Base-by-base conservation (phyloP, 2,888 invertebrate species). In the Drosophila mettleri region DNA sequence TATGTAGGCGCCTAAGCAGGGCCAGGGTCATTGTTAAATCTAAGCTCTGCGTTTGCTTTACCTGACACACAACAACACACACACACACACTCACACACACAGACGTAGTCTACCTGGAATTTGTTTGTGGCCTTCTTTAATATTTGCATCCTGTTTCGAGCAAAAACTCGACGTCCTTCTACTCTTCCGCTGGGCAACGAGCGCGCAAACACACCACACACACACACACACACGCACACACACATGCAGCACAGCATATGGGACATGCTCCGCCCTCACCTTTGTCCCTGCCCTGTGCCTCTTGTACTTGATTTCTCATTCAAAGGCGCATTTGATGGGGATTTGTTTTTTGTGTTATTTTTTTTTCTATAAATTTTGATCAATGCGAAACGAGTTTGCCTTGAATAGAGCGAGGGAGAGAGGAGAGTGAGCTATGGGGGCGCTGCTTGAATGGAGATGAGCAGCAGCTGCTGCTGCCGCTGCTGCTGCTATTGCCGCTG, bases 231-330 rank as follows among this genome's bases (percentile, higher is more conserved):
- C 36, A 58, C 31, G 16, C 22, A 36, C 18, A 18, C 33, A 34
- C 31, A 38, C n/a, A 36, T 8, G n/a, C 31, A 41, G n/a, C n/a
- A 24, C 27, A 52, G 24, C 18, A 55, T 36, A 45, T 60, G 29
- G 41, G 54, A 68, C 62, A 69, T 45, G 57, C 68, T 60, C 22
- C 10, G 29, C 18, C 43, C 59, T 16, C 55, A 16, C 41, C 60
- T 10, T 54, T 39, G 18, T n/a, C 46, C 39, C 52, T 22, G 3
- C 12, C n/a, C 12, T 24, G 18, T 27, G 22, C 36, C 36, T 10
- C 49, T 16, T 39, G 53, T 71, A 72, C 80, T 80, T 83, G 82
- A 82, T 80, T 80, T 86, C 78, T 86, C 78, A 83, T 86, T 86
- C 69, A 83, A 81, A 69, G 58, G 55, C 69, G 63, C 63, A 69